These are phyloP conservation scores for Apis laboriosa DNA, from an alignment of 1,140 invertebrate species.

Conservation along the genomic window DNA sequence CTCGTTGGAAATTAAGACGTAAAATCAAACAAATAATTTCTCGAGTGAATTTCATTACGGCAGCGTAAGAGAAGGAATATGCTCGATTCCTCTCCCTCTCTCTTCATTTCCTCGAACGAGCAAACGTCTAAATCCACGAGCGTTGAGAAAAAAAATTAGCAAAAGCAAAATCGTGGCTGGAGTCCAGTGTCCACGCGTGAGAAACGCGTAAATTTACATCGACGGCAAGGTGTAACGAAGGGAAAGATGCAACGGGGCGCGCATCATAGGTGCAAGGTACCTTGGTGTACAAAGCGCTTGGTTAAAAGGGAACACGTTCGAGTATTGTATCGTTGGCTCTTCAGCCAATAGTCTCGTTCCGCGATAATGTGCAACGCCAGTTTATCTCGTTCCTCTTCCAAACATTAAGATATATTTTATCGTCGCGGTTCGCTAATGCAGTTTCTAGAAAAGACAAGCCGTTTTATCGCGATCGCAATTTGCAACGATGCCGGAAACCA, in stretches of 20 bases:
- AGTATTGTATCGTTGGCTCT: conserved; percentile 1
- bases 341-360: background rate
- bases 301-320: conserved; percentile 15
- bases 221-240: conserved; percentile 13
- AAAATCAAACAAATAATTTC: too few species aligned
- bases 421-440: background rate
- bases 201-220: conserved; percentile 46
- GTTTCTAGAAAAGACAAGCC: background rate
- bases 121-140: too few species aligned
- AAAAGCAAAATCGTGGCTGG: conserved; percentile 10
- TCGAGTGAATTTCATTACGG: too few species aligned
- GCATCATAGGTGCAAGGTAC: background rate
- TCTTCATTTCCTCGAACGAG: too few species aligned
- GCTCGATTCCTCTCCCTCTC: too few species aligned
- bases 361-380: conserved; percentile 13
- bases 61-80: too few species aligned
- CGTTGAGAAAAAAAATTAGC: too few species aligned
- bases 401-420: conserved; percentile 41
- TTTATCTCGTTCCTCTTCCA: background rate
- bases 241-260: conserved; percentile 1
- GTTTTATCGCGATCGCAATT: conserved; percentile 5
- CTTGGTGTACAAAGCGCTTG: conserved; percentile 17
- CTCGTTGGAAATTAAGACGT: too few species aligned
- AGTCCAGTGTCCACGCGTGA: conserved; percentile 22
- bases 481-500: background rate